Evolutionary conservation across 2,113 vertebrate species (phyloP).

Genomic region (Coreoperca whiteheadi): DNA sequence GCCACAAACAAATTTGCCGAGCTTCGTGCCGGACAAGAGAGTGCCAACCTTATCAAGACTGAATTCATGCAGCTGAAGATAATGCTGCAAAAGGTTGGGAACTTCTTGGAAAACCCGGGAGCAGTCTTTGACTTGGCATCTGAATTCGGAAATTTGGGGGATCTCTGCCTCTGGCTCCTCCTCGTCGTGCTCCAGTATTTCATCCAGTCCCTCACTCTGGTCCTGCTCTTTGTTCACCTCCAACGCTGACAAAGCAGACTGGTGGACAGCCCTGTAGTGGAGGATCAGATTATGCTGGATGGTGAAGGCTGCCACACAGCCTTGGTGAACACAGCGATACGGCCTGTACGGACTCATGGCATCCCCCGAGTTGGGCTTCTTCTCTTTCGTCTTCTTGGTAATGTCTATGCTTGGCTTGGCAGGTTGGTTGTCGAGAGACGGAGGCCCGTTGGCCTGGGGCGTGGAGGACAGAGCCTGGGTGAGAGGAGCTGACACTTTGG

Average conservation of each 20-base stretch:
- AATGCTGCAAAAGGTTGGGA: slow-evolving; percentile 92
- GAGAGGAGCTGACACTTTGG: slow-evolving; percentile 2
- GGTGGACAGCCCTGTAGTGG: slow-evolving; percentile 96
- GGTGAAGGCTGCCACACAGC: slow-evolving; percentile 94
- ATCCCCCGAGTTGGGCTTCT: slow-evolving; percentile 83
- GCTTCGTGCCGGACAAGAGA: slow-evolving; percentile 84
- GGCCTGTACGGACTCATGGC: slow-evolving; percentile 90
- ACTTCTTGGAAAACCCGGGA: slow-evolving; percentile 94
- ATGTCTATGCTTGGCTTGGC: slow-evolving; percentile 59
- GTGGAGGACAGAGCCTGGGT: slow-evolving; percentile 17
- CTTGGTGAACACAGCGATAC: slow-evolving; percentile 94
- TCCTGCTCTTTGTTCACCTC: slow-evolving; percentile 89
- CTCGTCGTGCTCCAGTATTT: slow-evolving; percentile 82
- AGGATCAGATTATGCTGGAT: slow-evolving; percentile 98
- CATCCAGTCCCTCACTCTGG: slow-evolving; percentile 76
- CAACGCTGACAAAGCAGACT: slow-evolving; percentile 90
- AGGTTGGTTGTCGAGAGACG: slow-evolving; percentile 29
- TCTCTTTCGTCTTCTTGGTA: slow-evolving; percentile 86
- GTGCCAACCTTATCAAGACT: slow-evolving; percentile 87
- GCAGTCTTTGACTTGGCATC: slow-evolving; percentile 94
- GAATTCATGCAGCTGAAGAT: slow-evolving; percentile 93
- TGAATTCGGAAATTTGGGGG: slow-evolving; percentile 88
- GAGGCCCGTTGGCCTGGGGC: neutral
- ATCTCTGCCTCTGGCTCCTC: slow-evolving; percentile 77
- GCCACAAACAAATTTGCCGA: slow-evolving; percentile 91